phyloP scores from a whole-genome alignment of 2,113 vertebrate genomes.

The Laterallus jamaicensis region DNA sequence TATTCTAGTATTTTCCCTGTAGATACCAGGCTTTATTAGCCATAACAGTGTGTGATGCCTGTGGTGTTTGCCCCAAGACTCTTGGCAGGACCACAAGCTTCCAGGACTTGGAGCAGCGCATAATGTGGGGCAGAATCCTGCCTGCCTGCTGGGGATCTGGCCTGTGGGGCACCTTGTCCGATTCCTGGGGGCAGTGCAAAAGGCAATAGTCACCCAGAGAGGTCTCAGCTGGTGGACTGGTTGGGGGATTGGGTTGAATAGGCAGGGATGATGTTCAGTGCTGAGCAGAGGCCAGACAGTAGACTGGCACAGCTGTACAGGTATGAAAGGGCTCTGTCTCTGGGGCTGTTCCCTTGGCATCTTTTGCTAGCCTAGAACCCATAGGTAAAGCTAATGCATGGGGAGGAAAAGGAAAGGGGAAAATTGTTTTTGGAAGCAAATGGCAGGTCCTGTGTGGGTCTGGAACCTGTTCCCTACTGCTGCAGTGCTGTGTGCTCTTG shows the following conservation, averaged over 20 bases:
- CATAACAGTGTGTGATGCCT: background rate
- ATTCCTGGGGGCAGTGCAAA: background rate
- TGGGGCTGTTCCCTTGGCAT: conserved; percentile 1
- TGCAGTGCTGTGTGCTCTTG: background rate
- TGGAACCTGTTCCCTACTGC: background rate
- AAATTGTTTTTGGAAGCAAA: conserved; percentile 20
- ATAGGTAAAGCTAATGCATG: background rate
- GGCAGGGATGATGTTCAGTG: background rate
- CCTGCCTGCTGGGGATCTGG: background rate
- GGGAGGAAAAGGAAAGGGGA: background rate
- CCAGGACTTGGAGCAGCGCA: background rate
- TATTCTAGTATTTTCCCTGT: conserved; percentile 14
- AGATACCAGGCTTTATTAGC: background rate
- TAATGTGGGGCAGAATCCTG: background rate
- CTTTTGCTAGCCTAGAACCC: background rate
- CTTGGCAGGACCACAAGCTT: background rate
- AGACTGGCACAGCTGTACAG: background rate
- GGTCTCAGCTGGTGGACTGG: background rate
- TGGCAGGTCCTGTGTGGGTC: background rate
- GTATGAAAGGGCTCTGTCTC: conserved; percentile 14
- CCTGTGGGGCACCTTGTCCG: rapidly evolving
- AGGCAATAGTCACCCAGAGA: background rate
- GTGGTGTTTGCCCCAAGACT: background rate
- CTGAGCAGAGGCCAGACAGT: background rate
- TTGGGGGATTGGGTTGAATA: background rate